A percentile compares a stretch with the other conserved stretches of the same genome.
Conservation (phyloP, 2,797 vertebrate species). For the Sebastes reedi region DNA sequence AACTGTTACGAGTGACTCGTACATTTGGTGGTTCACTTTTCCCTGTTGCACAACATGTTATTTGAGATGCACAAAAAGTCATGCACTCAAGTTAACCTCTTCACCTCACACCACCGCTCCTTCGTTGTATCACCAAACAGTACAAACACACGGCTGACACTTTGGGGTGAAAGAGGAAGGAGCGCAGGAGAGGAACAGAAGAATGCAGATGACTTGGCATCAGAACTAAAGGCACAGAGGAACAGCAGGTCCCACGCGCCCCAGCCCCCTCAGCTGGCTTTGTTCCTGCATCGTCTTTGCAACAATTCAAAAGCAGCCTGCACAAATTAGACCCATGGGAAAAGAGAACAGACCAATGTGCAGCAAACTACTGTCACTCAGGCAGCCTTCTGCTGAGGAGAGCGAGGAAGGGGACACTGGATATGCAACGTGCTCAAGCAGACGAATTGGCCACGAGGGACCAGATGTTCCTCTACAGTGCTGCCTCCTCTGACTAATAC, state of each 20-base stretch:
- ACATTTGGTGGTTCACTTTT: background rate
- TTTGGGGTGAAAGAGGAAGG: constrained; percentile 34
- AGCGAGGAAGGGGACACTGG: constrained; percentile 52
- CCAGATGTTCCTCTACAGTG: constrained; percentile 61
- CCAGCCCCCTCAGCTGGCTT: constrained; percentile 68
- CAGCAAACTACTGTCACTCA: constrained; percentile 73
- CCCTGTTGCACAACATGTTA: background rate
- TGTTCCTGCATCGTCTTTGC: constrained; percentile 76
- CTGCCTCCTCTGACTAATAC: constrained; percentile 39
- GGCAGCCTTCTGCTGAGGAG: constrained; percentile 34
- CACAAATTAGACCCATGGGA: constrained; percentile 82
- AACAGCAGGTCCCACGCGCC: constrained; percentile 66
- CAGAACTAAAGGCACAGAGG: constrained; percentile 59
- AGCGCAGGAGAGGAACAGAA: constrained; percentile 42
- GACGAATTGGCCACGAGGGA: constrained; percentile 69
- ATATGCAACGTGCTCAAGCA: constrained; percentile 49
- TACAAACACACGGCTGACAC: constrained; percentile 21
- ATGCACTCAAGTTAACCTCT: constrained; percentile 24
- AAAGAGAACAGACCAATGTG: constrained; percentile 60
- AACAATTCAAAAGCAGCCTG: constrained; percentile 77
- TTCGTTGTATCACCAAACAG: constrained; percentile 16
- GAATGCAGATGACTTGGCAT: constrained; percentile 68
- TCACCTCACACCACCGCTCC: constrained; percentile 26
- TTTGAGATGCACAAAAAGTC: background rate
- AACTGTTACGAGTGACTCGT: background rate